Conservation (phyloP, 2,797 vertebrate species). For the Manis pentadactyla region DNA sequence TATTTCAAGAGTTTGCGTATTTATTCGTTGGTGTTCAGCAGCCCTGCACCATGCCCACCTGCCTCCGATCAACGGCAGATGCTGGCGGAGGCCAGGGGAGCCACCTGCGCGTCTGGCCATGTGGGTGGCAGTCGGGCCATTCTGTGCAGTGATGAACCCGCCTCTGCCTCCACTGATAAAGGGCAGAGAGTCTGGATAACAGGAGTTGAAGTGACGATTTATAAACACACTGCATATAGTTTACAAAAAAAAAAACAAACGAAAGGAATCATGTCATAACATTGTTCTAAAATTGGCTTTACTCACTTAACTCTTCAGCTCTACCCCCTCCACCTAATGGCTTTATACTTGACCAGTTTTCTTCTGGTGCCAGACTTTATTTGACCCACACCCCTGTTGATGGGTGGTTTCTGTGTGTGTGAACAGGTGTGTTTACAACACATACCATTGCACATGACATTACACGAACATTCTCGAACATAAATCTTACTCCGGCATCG, state of each 20-base stretch:
- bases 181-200: neutral
- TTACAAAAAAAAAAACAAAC: neutral
- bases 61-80: neutral
- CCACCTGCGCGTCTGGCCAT: rapidly evolving
- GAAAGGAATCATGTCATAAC: neutral
- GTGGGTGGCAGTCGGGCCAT: rapidly evolving
- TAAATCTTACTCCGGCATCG: neutral
- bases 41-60: neutral
- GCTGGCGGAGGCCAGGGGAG: neutral
- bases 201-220: neutral
- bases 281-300: neutral
- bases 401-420: neutral
- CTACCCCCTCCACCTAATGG: neutral
- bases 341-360: neutral
- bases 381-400: too few species aligned
- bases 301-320: neutral
- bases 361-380: too few species aligned
- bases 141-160: neutral
- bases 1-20: neutral
- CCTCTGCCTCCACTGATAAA: neutral
- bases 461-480: neutral
- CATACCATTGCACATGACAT: too few species aligned
- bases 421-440: too few species aligned
- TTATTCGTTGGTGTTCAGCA: too few species aligned
- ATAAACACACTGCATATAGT: neutral